These are phyloP conservation scores for Mustela lutreola DNA, from an alignment of 2,113 vertebrate species.

Conservation along the genomic window DNA sequence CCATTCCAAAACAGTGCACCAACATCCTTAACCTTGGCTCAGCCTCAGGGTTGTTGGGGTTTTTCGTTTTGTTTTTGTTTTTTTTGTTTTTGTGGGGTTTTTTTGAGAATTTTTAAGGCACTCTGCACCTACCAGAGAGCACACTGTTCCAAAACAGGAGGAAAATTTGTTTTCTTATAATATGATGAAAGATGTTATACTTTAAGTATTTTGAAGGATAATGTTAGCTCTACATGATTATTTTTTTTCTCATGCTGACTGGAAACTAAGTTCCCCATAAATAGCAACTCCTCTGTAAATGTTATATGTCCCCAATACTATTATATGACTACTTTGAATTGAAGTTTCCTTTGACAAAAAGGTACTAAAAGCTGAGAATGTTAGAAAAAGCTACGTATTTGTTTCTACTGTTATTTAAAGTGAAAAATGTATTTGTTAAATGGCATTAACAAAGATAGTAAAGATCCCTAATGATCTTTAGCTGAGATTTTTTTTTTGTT, in stretches of 20 bases:
- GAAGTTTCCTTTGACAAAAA: not conserved
- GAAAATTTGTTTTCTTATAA: not conserved
- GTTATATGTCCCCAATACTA: not conserved
- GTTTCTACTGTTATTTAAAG: not conserved
- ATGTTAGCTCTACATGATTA: not conserved
- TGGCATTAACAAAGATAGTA: not conserved
- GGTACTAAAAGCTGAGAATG: not conserved
- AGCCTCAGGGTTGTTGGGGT: not conserved
- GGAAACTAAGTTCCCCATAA: not conserved
- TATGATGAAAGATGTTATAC: not conserved
- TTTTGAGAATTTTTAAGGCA: not conserved
- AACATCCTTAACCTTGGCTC: not conserved
- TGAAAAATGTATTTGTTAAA: constrained; percentile 8
- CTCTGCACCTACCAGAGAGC: not conserved
- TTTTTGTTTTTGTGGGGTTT: not conserved
- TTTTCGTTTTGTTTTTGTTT: not conserved
- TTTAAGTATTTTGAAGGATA: not conserved
- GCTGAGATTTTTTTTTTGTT: not conserved
- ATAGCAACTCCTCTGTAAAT: not conserved
- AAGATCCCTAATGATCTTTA: not conserved
- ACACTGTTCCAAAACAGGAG: not conserved
- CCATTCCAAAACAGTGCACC: not conserved
- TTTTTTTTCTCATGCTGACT: constrained; percentile 41
- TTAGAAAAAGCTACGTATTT: constrained; percentile 10
- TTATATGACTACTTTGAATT: constrained; percentile 3